A percentile compares a stretch with the other conserved stretches of the same genome.
phyloP scores from a whole-genome alignment of 2,113 vertebrate species.

The Heptranchias perlo region DNA sequence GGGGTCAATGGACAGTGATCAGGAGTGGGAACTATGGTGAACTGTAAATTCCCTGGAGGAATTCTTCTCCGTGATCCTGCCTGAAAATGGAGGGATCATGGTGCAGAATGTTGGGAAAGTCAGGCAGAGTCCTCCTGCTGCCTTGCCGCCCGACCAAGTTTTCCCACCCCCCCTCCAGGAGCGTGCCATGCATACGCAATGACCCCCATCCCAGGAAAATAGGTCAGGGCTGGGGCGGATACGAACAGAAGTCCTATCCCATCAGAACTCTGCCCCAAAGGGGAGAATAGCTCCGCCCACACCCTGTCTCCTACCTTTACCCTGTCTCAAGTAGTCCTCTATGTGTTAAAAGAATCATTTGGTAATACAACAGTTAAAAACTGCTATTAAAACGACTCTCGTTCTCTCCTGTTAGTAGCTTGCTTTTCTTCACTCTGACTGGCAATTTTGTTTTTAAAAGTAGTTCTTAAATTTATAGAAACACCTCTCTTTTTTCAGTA shows the following conservation, averaged over 20 bases:
- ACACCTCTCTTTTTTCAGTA: neutral
- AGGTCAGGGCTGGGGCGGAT: neutral
- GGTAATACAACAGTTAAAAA: neutral
- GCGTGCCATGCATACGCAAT: neutral
- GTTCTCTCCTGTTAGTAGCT: neutral
- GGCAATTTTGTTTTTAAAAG: neutral
- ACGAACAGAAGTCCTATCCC: neutral
- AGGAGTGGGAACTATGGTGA: neutral
- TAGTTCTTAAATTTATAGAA: neutral
- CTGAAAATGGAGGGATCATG: neutral
- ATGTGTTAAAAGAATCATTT: neutral
- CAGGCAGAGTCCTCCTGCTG: neutral
- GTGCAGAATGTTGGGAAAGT: neutral
- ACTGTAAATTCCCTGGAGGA: neutral
- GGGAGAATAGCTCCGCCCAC: neutral
- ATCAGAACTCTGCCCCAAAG: neutral
- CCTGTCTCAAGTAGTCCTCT: neutral
- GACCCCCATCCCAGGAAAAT: neutral
- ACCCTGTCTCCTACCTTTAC: neutral
- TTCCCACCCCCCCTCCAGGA: neutral
- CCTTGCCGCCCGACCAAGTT: neutral
- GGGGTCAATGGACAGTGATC: neutral
- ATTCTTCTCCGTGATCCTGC: neutral
- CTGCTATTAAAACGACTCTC: neutral
- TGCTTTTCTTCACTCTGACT: neutral